Evolutionary conservation across 2,888 invertebrate species (phyloP).

Genomic region (Meteorus colon): DNA sequence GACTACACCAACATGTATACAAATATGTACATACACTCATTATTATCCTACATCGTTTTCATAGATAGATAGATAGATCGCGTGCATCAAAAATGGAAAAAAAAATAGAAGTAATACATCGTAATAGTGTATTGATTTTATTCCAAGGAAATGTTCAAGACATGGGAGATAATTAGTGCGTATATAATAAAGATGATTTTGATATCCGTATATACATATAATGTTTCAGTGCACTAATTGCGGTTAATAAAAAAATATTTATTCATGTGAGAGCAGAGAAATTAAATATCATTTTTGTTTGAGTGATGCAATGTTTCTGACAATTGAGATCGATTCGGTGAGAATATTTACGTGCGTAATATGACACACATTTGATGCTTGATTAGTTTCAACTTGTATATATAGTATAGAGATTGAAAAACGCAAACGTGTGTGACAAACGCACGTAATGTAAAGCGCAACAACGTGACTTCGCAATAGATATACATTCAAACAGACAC

Average conservation of each 20-base stretch:
- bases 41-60: slow-evolving; percentile 8
- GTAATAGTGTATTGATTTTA: slow-evolving; percentile 18
- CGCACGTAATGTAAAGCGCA: too few relatives aligned
- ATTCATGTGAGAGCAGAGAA: not conserved
- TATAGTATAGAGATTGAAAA: not conserved
- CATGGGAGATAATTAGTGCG: not conserved
- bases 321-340: not conserved
- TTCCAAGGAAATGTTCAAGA: not conserved
- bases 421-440: too few relatives aligned
- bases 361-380: not conserved
- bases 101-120: not conserved
- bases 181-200: slow-evolving; percentile 1
- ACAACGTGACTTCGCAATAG: too few relatives aligned
- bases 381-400: not conserved
- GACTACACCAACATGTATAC: slow-evolving; percentile 7
- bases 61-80: not conserved
- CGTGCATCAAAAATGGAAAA: not conserved
- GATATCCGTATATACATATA: not conserved
- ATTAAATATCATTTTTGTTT: not conserved
- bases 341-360: not conserved
- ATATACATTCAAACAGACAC: too few relatives aligned
- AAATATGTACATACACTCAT: not conserved
- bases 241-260: not conserved
- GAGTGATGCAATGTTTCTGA: not conserved
- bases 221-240: not conserved